phyloP scores from a whole-genome alignment of 2,888 invertebrate species.

The Drosophila leonis region DNA sequence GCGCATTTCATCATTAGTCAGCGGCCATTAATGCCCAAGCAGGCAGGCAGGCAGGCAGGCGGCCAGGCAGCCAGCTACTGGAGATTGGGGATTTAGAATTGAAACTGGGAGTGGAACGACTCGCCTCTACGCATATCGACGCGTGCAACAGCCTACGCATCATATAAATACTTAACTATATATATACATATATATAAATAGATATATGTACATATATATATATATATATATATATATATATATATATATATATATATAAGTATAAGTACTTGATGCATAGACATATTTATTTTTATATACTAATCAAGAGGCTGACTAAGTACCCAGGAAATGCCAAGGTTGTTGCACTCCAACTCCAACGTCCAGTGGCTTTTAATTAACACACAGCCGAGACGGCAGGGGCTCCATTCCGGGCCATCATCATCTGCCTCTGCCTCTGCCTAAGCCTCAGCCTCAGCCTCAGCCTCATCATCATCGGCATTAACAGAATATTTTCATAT shows the following conservation, averaged over 20 bases:
- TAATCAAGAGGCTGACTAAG: slow-evolving; percentile 80
- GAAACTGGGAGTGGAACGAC: slow-evolving; percentile 49
- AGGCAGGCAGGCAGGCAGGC: slow-evolving; percentile 35
- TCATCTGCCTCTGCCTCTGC: slow-evolving; percentile 35
- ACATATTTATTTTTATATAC: slow-evolving; percentile 40
- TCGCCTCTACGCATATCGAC: slow-evolving; percentile 53
- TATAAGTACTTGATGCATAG: slow-evolving; percentile 26
- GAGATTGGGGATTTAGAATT: slow-evolving; percentile 63
- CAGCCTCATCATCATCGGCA: slow-evolving; percentile 51
- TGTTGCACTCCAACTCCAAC: slow-evolving; percentile 74
- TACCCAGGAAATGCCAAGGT: slow-evolving; percentile 80
- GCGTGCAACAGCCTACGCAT: slow-evolving; percentile 73
- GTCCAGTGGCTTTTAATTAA: slow-evolving; percentile 81
- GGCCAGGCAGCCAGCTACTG: slow-evolving; percentile 58
- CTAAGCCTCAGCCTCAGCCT: not conserved
- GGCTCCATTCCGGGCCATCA: slow-evolving; percentile 45
- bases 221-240: slow-evolving; percentile 11
- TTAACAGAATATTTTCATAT: slow-evolving; percentile 69
- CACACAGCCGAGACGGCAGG: slow-evolving; percentile 70
- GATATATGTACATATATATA: not conserved
- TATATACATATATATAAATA: slow-evolving; percentile 33
- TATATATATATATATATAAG: slow-evolving; percentile 15
- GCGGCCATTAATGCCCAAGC: slow-evolving; percentile 76
- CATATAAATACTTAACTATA: slow-evolving; percentile 41
- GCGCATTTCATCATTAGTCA: slow-evolving; percentile 79